phyloP scores from a whole-genome alignment of 2,113 vertebrate species.

The Panthera leo region DNA sequence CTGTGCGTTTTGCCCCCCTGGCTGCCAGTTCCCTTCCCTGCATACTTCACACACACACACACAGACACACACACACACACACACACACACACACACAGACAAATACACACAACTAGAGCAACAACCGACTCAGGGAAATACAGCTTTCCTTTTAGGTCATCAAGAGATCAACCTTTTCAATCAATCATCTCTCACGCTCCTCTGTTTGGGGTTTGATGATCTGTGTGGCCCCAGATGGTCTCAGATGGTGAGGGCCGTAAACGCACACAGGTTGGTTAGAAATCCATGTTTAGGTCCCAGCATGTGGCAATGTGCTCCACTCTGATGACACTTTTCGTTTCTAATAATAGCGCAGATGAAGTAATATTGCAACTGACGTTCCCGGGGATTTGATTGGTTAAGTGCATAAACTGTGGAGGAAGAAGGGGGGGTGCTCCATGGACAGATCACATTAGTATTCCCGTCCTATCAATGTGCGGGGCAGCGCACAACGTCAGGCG shows the following conservation, averaged over 20 bases:
- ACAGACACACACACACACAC: not conserved
- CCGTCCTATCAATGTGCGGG: conserved; percentile 88
- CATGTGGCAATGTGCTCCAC: conserved; percentile 73
- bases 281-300: conserved; percentile 68
- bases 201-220: not conserved
- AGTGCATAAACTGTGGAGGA: conserved; percentile 77
- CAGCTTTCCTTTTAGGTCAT: not conserved
- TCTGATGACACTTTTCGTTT: conserved; percentile 78
- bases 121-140: not conserved
- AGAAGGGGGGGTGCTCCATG: conserved; percentile 64
- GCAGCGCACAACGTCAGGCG: conserved; percentile 88
- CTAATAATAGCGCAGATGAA: conserved; percentile 81
- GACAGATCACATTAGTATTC: conserved; percentile 87
- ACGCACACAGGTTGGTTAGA: conserved; percentile 33
- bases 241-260: not conserved
- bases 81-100: not conserved
- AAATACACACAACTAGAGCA: not conserved
- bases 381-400: conserved; percentile 73
- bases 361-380: conserved; percentile 81
- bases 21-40: not conserved
- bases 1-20: not conserved
- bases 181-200: not conserved
- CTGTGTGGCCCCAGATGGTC: not conserved
- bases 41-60: not conserved
- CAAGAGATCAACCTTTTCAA: not conserved